Conservation (phyloP, 2,888 invertebrate species). For the Meghimatium bilineatum region DNA sequence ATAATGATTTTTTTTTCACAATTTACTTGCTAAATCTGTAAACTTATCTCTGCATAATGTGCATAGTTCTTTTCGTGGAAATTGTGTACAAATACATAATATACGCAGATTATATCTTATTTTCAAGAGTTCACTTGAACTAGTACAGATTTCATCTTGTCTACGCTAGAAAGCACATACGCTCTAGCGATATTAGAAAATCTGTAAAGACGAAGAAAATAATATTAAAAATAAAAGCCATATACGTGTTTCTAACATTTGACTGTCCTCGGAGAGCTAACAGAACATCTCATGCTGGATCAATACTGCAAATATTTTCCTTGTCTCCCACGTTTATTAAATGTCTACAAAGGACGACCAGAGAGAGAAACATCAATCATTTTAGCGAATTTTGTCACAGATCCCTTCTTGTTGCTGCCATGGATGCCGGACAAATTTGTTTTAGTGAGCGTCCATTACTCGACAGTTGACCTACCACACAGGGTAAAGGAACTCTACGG, state of each 20-base stretch:
- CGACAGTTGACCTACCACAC: constrained; percentile 8
- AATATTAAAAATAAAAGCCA: background rate
- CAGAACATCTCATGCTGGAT: background rate
- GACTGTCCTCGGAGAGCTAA: constrained; percentile 2
- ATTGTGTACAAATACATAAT: background rate
- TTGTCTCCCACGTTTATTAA: constrained; percentile 25
- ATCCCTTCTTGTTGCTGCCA: background rate
- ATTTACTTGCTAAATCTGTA: no score
- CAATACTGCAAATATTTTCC: constrained; percentile 27
- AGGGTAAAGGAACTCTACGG: background rate
- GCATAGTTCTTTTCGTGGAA: no score
- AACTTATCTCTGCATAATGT: no score
- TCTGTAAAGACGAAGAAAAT: background rate
- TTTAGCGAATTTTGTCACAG: constrained; percentile 16
- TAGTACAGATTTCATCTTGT: background rate
- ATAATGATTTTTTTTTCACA: no score
- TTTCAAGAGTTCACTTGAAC: background rate
- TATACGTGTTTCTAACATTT: background rate
- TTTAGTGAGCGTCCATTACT: constrained; percentile 12
- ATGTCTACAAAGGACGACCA: constrained; percentile 12
- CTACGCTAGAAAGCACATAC: background rate
- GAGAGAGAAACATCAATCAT: constrained; percentile 16
- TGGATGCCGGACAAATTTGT: constrained; percentile 20
- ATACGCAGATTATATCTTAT: background rate
- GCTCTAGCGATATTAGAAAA: background rate